Conservation (phyloP, 1,140 invertebrate genomes). For the Patella vulgata region DNA sequence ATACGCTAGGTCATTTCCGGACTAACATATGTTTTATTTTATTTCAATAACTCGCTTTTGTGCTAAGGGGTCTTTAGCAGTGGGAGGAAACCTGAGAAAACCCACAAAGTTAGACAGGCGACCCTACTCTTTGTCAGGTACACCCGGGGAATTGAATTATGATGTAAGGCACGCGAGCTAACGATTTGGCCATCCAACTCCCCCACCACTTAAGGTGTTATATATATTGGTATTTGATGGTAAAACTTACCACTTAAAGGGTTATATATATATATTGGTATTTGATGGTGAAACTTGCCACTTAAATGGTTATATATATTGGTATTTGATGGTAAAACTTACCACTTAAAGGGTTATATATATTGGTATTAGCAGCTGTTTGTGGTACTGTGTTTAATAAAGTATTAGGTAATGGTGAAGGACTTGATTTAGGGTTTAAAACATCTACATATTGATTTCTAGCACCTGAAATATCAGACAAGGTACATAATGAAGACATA, state of each 20-base stretch:
- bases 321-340: conserved; percentile 14
- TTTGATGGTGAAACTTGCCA: background rate
- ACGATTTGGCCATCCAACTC: no score
- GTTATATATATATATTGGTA: conserved; percentile 20
- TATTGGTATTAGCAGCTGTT: conserved; percentile 3
- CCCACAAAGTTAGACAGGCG: no score
- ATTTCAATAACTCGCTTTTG: conserved; percentile 4
- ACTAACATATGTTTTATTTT: background rate
- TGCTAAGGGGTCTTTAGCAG: conserved; percentile 4
- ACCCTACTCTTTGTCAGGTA: no score
- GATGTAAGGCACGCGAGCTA: background rate
- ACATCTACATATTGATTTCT: conserved; percentile 87
- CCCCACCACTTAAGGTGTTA: background rate
- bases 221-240: no score
- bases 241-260: background rate
- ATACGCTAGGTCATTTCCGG: no score
- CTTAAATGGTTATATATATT: background rate
- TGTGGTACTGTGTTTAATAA: conserved; percentile 49
- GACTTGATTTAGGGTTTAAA: conserved; percentile 68
- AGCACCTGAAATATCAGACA: conserved; percentile 70
- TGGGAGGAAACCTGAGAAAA: no score
- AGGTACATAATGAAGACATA: background rate
- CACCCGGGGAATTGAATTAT: background rate
- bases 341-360: conserved; percentile 47
- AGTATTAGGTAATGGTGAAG: conserved; percentile 41